Conservation (phyloP, 2,797 vertebrate genomes). For the Acipenser ruthenus region DNA sequence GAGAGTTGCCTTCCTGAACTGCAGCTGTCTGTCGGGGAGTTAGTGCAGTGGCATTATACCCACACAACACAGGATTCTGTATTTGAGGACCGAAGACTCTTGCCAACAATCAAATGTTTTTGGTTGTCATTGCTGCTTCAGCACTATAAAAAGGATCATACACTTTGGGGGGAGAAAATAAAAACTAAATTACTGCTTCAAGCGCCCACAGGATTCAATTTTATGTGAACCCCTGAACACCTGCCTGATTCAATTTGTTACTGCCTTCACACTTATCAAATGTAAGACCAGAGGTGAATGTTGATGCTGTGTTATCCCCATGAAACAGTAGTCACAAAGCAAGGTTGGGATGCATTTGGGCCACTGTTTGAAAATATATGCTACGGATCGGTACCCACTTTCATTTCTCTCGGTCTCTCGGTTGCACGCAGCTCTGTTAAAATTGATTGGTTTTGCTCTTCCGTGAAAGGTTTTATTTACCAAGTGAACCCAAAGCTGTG, state of each 20-base stretch:
- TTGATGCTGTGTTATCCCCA: no score
- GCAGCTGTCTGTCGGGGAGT: slow-evolving; percentile 11
- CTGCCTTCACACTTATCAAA: slow-evolving; percentile 14
- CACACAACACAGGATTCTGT: neutral
- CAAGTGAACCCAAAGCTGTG: no score
- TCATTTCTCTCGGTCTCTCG: no score
- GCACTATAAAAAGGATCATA: slow-evolving; percentile 7
- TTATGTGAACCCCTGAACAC: slow-evolving; percentile 11
- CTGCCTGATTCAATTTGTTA: slow-evolving; percentile 18
- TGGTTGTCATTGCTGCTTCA: slow-evolving; percentile 11
- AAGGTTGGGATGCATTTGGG: no score
- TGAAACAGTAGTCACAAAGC: no score
- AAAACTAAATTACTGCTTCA: slow-evolving; percentile 15
- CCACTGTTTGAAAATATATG: no score
- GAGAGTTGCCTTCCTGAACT: slow-evolving; percentile 14
- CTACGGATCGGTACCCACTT: no score
- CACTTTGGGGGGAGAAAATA: neutral
- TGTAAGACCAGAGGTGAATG: neutral
- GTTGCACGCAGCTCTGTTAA: no score
- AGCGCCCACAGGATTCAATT: slow-evolving; percentile 13
- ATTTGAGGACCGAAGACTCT: neutral
- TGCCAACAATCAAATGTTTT: slow-evolving; percentile 6
- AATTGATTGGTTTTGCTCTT: no score
- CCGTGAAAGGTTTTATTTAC: no score
- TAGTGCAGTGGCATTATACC: neutral